Evolutionary conservation across 2,113 vertebrate species (phyloP), one percentile per base, ranked within the genome.

Genomic region (Mesocricetus auratus): DNA sequence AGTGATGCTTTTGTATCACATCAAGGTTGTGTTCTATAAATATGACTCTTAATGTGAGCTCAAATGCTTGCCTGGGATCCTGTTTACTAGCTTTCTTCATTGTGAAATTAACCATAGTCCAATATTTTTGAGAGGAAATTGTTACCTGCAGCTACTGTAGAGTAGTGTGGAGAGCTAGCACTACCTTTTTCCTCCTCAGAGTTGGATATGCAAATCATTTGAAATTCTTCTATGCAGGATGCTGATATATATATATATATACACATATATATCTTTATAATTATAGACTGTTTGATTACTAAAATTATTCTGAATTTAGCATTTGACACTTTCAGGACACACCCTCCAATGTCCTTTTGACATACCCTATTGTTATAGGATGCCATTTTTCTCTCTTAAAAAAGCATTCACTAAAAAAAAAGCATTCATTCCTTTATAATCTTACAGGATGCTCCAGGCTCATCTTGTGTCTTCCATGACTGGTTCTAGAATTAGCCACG

Each of bases 251-350:
- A n/a, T n/a, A n/a, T n/a, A n/a, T n/a, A n/a, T n/a, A n/a, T n/a
- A n/a, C n/a, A n/a, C n/a, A n/a, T n/a, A n/a, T n/a, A n/a, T n/a
- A n/a, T n/a, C n/a, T 33, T 91, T 91, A 58, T 69, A 91, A 86
- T 83, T 82, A 1, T 53, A 69, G 36, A 42, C 10, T 71, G 58
- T 47, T 83, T 87, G 45, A 1, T 83, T 73, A 21, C n/a, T 66
- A 33, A 79, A 15, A 91, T 82, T 33, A 58, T 89, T 97, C 22
- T 53, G 56, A 6, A 24, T 79, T 92, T 93, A 79, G 50, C 19
- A n/a, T 5, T 19, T 78, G 47, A 24, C 3, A 50, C 29, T 88
- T 95, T 85, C 17, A 31, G 62, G 24, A 2, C 15, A 9, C 19
- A n/a, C 82, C 12, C 26, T 66, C n/a, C n/a, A n/a, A 1, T 33